Evolutionary conservation across 2,888 invertebrate species (phyloP).

Genomic region (Stenchaetothrips biformis): DNA sequence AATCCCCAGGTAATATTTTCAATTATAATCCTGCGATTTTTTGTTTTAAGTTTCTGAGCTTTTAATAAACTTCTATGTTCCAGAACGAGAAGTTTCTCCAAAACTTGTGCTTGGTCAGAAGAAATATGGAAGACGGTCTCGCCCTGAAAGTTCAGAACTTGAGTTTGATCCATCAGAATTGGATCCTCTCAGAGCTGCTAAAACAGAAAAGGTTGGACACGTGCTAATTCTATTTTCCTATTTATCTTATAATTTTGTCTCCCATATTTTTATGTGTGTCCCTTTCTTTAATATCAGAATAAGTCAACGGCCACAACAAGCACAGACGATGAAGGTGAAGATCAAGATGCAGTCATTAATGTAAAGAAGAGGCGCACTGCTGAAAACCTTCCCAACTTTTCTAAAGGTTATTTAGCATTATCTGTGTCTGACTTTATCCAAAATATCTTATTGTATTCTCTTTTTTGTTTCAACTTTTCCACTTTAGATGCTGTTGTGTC

Average conservation of each 20-base stretch:
- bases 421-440: too few relatives aligned
- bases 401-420: neutral
- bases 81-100: slow-evolving; percentile 65
- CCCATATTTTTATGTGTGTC: too few relatives aligned
- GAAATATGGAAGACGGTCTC: slow-evolving; percentile 68
- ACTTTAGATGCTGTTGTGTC: neutral
- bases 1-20: slow-evolving; percentile 44
- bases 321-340: slow-evolving; percentile 34
- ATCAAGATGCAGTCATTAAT: slow-evolving; percentile 29
- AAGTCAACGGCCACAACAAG: slow-evolving; percentile 24
- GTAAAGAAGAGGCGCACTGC: slow-evolving; percentile 21
- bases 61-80: slow-evolving; percentile 27
- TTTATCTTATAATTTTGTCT: too few relatives aligned
- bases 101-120: slow-evolving; percentile 68
- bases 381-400: neutral
- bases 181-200: too few relatives aligned
- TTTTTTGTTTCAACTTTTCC: neutral
- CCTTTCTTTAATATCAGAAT: too few relatives aligned
- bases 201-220: too few relatives aligned
- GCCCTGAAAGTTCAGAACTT: slow-evolving; percentile 52
- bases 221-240: too few relatives aligned
- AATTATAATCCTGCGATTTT: neutral
- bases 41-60: slow-evolving; percentile 19
- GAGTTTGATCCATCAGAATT: slow-evolving; percentile 45
- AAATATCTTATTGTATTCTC: neutral